Evolutionary conservation across 2,113 vertebrate species (phyloP).

Genomic region (Ia io): DNA sequence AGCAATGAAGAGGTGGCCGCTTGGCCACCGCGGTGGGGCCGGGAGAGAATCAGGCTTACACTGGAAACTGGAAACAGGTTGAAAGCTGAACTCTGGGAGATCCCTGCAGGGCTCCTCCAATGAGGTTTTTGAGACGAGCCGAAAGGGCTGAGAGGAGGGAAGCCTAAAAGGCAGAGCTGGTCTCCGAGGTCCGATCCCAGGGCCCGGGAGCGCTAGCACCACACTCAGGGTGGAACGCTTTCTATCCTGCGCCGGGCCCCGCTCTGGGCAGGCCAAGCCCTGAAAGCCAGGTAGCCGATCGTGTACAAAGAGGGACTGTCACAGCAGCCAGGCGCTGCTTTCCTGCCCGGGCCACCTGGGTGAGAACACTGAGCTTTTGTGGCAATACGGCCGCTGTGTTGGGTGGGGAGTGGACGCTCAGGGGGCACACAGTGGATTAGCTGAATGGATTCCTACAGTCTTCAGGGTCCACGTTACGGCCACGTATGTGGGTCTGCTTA

Average conservation of each 20-base stretch:
- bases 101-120: background rate
- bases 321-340: background rate
- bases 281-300: background rate
- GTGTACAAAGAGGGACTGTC: background rate
- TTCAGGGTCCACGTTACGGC: fast-evolving
- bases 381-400: too few species aligned
- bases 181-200: background rate
- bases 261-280: too few species aligned
- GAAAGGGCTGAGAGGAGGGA: background rate
- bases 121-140: background rate
- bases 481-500: too few species aligned
- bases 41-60: background rate
- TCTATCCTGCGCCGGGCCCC: background rate
- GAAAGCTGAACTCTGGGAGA: background rate
- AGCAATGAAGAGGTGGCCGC: background rate
- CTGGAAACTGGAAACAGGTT: background rate
- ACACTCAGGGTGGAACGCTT: background rate
- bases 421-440: fast-evolving
- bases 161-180: background rate
- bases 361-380: fast-evolving
- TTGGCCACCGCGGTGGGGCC: fast-evolving
- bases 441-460: background rate
- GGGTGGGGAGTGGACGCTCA: background rate
- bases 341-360: too few species aligned
- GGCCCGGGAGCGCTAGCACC: background rate